Base-by-base conservation (phyloP, 1,140 invertebrate species). In the Tachypleus tridentatus region DNA sequence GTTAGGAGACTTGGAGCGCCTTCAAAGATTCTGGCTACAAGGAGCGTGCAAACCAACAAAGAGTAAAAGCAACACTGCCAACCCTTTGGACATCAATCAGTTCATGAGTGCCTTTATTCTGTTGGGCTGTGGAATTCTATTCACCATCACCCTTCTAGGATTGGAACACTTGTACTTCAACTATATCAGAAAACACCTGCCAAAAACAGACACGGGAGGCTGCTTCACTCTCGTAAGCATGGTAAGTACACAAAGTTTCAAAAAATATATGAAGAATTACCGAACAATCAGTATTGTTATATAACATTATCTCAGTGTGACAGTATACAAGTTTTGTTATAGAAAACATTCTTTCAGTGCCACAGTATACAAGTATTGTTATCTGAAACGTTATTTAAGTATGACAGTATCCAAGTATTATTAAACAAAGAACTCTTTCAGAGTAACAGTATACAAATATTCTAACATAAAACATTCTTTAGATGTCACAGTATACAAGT, bases 71-170 rank as follows among this genome's bases (percentile, higher is more conserved):
- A 73, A 72, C 10, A 70, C 74, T 4, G 82, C 79, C 63, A 90
- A 97, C 76, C 93, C 93, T 0, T 79, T 98, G 67, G 94, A 94
- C 3, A 82, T 98, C 57, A 91, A 97, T 75, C 96, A 99, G 79
- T 98, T 99, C 78, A 86, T 97, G 72, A 95, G 91, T 51, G 96
- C 95, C n/a, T 99, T 98, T 76, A 82, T 98, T 8, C 82, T 99
- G 63, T 82, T 99, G 10, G 93, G 92, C 82, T 89, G 87, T 63
- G 96, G 96, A 54, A 93, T 98, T 68, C 78, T 96, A 58, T 78
- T 97, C 64, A 91, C 92, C 0, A 85, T 89, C 0, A 71, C 93
- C 4, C 82, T 97, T 56, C 81, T 98, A 5, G 78, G 91, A 4
- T 75, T 93, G 10, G 95, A 98, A 77, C 87, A 96, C 77, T 77